Evolutionary conservation across 2,888 invertebrate species (phyloP), one percentile per base, ranked within the genome.

Genomic region (Oxyteleia sp.): DNA sequence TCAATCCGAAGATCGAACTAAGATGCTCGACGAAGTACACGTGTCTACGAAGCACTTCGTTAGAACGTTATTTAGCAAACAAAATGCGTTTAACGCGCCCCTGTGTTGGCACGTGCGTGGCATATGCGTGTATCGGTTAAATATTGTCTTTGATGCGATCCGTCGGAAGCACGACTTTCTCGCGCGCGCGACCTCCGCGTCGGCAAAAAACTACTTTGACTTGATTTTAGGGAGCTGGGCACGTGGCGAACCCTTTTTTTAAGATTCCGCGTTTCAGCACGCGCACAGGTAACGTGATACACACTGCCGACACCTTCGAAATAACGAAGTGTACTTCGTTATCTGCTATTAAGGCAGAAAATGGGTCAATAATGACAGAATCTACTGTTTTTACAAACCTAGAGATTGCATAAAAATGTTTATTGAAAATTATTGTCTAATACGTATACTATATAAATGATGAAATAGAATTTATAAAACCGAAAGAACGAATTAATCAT

Each of bases 141-240:
- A 92, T 89, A 92, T 93, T 92, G 92, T 93, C 93, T 93, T 93
- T 93, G 92, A 93, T 88, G 91, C 90, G 88, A 86, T 87, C 92
- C 91, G 92, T 91, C 92, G 92, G 91, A 89, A 89, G 86, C 89
- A 88, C 87, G 89, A 88, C 89, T 87, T 76, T 81, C 85, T 84
- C 74, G 80, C 78, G 82, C 82, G 59, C 75, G 66, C 64, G 81
- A 82, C 80, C 71, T 75, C 81, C 72, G 63, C 51, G 76, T 69
- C 78, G 76, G 74, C 51, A 83, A 84, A 91, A 91, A 91, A 89
- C 90, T 88, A 90, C 90, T 89, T 90, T 90, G 90, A 92, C 90
- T 91, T 91, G 92, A 92, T 92, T 92, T 91, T 88, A 84, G 88
- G 90, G 89, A 88, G 88, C 83, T 69, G 85, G 90, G 90, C 92